Evolutionary conservation across 2,113 vertebrate species (phyloP), one percentile per base, ranked within the genome.

Genomic region (Columbina picui): DNA sequence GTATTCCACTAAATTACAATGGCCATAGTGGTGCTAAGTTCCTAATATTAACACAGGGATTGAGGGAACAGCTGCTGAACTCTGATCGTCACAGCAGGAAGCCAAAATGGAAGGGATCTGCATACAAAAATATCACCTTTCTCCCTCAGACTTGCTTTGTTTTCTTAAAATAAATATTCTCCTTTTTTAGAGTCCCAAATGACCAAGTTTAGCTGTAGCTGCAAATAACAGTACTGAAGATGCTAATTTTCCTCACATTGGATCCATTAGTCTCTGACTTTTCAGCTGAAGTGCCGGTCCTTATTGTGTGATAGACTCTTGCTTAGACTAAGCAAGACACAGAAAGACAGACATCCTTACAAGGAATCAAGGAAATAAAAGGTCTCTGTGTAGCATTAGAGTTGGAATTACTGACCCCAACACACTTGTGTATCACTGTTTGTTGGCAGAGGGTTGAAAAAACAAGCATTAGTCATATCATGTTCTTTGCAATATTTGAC

Each of bases 401-500:
- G 34, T 60, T 47, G 30, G 80, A 64, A 77, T 88, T 81, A 79
- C 43, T 49, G 60, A 91, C 63, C 19, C 15, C 45, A 69, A 80
- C 67, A 73, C 45, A 59, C 17, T 69, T 70, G 55, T 26, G 34
- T 74, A 36, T 63, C 32, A 74, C 56, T 67, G 84, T 81, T 96
- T 90, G 81, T 96, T 80, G 88, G 36, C 60, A 84, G 68, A 86
- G 22, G 68, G 8, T n/a, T 87, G 34, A 78, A 90, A 76, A 92
- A 80, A 18, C 25, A 75, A 87, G 47, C 49, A 77, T 67, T 79
- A 64, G 3, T 83, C 67, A 49, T 52, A 30, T 77, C 60, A 64
- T 2, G 1, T 56, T 77, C 36, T 63, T 85, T 84, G 60, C 53
- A 70, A 6, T 89, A 68, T 92, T 89, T 88, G 38, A 65, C 29